Base-by-base conservation (phyloP, 2,797 vertebrate genomes). In the Paramormyrops hopkinsi region DNA sequence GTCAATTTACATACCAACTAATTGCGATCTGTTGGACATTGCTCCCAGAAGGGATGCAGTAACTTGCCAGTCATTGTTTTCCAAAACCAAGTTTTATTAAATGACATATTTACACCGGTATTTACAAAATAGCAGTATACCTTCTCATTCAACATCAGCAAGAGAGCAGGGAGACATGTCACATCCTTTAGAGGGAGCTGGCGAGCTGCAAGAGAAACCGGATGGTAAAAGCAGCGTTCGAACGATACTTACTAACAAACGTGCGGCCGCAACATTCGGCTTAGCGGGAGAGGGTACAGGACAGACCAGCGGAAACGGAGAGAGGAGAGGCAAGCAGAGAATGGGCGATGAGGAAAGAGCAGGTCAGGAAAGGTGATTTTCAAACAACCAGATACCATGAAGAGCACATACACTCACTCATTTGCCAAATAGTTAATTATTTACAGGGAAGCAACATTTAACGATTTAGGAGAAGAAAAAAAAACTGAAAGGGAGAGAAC, bases 71-170 rank as follows among this genome's bases (percentile, higher is more conserved):
- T 9, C 14, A 56, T 17, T 19, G 17, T 25, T 14, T 51, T 87
- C 44, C 44, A 50, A 50, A 84, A 84, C 46, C 41, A 84, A 84
- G 33, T 19, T 94, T 95, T 95, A 95, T 96, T 95, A 88, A 89
- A 86, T 84, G 88, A 91, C 73, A 91, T 87, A 94, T 94, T 54
- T 94, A 94, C 93, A 96, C 88, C 90, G 50, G 41, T 93, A 95
- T 96, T 93, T 93, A 96, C 95, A 96, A 93, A 95, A 93, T 92
- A 93, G 94, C 93, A 94, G 93, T 94, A 93, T 87, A 46, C 93
- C 90, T 91, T 89, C 88, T 65, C 92, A 92, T 93, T 87, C 86
- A 50, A 86, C 54, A 93, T 92, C 93, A 93, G 92, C 83, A 89
- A 90, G 89, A 85, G 82, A 44, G 54, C 87, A 84, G 79, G 90